Evolutionary conservation across 92 coral and sea anemone species (phyloP).

Genomic region (Epizoanthus fatuus): DNA sequence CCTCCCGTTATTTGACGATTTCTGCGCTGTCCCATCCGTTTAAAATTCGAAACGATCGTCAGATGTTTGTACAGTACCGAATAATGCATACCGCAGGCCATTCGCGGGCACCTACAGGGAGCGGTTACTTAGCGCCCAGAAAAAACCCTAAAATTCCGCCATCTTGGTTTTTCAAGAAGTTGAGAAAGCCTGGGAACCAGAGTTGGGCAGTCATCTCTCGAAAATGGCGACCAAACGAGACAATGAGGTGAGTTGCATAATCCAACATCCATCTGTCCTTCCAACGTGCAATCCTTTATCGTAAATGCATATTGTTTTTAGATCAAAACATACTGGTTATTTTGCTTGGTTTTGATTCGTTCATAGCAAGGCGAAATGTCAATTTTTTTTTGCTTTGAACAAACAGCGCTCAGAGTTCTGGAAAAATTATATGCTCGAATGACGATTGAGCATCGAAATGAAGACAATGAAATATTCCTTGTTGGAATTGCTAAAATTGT

Average conservation of each 20-base stretch:
- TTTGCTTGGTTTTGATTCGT: background rate
- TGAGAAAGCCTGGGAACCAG: constrained; percentile 9
- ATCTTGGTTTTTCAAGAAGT: background rate
- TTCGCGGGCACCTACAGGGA: too few relatives aligned
- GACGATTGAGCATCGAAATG: background rate
- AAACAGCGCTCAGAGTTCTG: constrained; percentile 4
- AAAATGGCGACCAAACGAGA: background rate
- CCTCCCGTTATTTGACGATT: too few relatives aligned
- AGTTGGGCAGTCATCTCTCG: background rate
- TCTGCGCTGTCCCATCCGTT: too few relatives aligned
- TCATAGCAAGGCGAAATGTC: background rate
- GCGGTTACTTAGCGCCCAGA: too few relatives aligned
- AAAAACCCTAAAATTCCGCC: too few relatives aligned
- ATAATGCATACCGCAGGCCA: too few relatives aligned
- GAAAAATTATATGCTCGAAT: background rate
- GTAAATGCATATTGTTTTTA: background rate
- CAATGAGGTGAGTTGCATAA: background rate
- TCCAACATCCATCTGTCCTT: too few relatives aligned
- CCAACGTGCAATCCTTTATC: background rate
- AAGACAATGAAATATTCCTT: background rate
- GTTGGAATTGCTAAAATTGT: background rate
- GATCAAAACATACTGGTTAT: background rate
- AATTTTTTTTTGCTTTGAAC: background rate
- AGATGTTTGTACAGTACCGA: too few relatives aligned
- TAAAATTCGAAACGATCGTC: too few relatives aligned